A percentile compares a stretch with the other conserved stretches of the same genome.
phyloP scores from a whole-genome alignment of 2,113 vertebrate species.

The Thermophis baileyi region DNA sequence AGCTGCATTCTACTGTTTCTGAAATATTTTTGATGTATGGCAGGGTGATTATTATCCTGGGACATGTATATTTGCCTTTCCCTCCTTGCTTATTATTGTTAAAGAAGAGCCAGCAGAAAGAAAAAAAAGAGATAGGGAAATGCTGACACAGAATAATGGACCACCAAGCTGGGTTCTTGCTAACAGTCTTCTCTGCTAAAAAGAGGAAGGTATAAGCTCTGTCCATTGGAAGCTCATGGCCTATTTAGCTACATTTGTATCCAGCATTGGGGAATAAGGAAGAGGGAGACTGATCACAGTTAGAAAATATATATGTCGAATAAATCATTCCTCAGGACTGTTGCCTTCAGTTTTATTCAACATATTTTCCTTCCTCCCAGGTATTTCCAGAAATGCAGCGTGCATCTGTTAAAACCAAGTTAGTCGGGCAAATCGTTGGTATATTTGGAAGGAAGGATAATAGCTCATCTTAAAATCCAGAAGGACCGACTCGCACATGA shows the following conservation, averaged over 20 bases:
- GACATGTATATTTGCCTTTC: too few species aligned
- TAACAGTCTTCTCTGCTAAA: not conserved
- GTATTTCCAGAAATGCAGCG: slow-evolving; percentile 21
- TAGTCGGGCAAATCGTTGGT: not conserved
- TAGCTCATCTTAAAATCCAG: slow-evolving; percentile 43
- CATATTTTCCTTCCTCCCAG: not conserved
- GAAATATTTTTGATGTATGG: too few species aligned
- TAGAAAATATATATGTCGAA: not conserved
- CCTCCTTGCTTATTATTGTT: not conserved
- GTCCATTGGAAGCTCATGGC: not conserved
- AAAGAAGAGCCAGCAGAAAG: not conserved
- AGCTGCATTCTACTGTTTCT: too few species aligned
- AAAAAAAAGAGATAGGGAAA: not conserved
- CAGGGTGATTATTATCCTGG: too few species aligned
- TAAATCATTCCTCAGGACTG: not conserved
- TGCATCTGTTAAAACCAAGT: slow-evolving; percentile 39
- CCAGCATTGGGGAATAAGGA: not conserved
- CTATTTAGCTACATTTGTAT: not conserved
- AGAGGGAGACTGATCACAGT: not conserved
- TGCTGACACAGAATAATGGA: not conserved
- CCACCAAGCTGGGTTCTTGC: not conserved
- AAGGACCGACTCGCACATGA: slow-evolving; percentile 39
- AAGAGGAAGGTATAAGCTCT: not conserved
- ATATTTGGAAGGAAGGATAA: not conserved
- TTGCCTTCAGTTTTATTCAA: not conserved